Evolutionary conservation across 2,888 invertebrate species (phyloP).

Genomic region (Agrotis clavis): DNA sequence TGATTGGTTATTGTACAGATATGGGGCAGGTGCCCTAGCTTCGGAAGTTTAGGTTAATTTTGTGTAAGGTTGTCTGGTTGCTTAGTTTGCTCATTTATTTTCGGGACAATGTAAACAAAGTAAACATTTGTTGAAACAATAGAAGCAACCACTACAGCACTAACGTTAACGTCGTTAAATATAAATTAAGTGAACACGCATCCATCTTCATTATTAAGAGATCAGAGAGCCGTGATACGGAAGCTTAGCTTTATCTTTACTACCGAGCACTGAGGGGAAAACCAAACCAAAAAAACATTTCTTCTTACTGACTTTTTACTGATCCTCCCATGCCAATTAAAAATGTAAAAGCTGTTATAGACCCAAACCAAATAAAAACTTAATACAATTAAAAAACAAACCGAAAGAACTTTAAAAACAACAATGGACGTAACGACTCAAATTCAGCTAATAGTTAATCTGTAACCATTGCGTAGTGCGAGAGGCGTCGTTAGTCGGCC

Average conservation of each 20-base stretch:
- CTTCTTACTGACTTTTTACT: conserved; percentile 23
- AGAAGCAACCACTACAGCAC: background rate
- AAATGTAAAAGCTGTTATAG: conserved; percentile 20
- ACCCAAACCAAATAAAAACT: conserved; percentile 28
- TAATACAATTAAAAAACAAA: conserved; percentile 36
- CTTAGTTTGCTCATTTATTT: background rate
- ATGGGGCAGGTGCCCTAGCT: background rate
- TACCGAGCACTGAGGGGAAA: conserved; percentile 7
- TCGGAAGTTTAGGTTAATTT: background rate
- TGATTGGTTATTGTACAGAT: background rate
- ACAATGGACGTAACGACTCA: conserved; percentile 39
- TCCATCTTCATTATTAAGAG: conserved; percentile 64
- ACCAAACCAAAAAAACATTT: conserved; percentile 32
- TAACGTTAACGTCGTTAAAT: conserved; percentile 46
- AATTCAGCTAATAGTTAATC: conserved; percentile 54
- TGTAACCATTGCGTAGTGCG: conserved; percentile 62
- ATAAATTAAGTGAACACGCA: conserved; percentile 56
- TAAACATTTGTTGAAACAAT: conserved; percentile 19
- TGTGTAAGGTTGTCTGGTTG: background rate
- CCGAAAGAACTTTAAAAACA: conserved; percentile 29
- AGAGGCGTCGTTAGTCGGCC: conserved; percentile 60
- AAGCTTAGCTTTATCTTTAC: conserved; percentile 51
- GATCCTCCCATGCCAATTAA: conserved; percentile 7
- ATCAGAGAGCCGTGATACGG: conserved; percentile 52
- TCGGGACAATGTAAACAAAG: background rate